A percentile compares a stretch with the other conserved stretches of the same genome.
Evolutionary conservation across 2,113 vertebrate genomes (phyloP).

Genomic region (Clarias batrachus): DNA sequence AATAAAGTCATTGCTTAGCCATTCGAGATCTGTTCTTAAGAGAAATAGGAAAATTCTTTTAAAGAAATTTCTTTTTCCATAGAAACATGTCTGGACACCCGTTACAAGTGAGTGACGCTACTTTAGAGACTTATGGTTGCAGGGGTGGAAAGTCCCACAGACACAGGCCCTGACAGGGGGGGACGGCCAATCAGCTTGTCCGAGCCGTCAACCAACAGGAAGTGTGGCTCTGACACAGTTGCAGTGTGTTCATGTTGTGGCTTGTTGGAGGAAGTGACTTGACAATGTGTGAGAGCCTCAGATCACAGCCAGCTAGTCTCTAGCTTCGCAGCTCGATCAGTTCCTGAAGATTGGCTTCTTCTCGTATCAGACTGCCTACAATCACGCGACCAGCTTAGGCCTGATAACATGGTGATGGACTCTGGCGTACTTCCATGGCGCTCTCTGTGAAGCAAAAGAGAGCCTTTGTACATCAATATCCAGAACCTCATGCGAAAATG

Average conservation of each 20-base stretch:
- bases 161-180: neutral
- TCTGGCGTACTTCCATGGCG: conserved; percentile 41
- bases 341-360: conserved; percentile 21
- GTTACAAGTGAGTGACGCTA: neutral
- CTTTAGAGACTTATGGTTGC: neutral
- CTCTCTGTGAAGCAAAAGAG: conserved; percentile 48
- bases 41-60: neutral
- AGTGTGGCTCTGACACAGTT: conserved; percentile 42
- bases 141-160: conserved; percentile 1
- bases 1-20: neutral
- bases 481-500: conserved; percentile 41
- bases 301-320: conserved; percentile 18
- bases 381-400: neutral
- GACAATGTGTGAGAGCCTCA: conserved; percentile 30
- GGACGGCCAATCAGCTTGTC: conserved; percentile 39
- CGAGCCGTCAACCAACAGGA: conserved; percentile 47
- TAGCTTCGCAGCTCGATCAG: neutral
- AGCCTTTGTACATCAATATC: conserved; percentile 3
- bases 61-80: neutral
- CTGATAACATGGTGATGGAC: conserved; percentile 47
- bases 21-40: neutral
- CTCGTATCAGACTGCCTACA: neutral
- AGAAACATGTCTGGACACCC: conserved; percentile 10
- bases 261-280: conserved; percentile 51
- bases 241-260: conserved; percentile 15